Conservation (phyloP, 2,797 vertebrate genomes). For the Enteromius trimaculatus region DNA sequence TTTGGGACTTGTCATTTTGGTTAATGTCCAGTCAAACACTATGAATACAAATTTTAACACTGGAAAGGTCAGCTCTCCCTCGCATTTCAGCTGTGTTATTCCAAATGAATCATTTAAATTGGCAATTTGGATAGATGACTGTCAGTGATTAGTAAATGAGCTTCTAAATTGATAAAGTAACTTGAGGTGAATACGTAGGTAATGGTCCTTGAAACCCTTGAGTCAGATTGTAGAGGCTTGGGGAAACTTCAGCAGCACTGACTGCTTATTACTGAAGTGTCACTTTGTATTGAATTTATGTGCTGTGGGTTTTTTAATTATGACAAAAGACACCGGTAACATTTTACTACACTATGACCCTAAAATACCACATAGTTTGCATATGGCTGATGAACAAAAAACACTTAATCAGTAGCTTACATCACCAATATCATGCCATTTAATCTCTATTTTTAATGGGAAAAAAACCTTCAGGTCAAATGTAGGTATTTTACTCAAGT, state of each 20-base stretch:
- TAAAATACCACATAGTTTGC: background rate
- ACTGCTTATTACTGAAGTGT: constrained; percentile 17
- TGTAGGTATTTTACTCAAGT: background rate
- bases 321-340: background rate
- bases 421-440: background rate
- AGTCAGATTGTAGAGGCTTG: constrained; percentile 22
- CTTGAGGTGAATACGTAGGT: constrained; percentile 28
- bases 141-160: constrained; percentile 32
- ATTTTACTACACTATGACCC: background rate
- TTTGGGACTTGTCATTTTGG: background rate
- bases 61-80: constrained; percentile 44
- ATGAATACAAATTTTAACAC: constrained; percentile 25
- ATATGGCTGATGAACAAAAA: background rate
- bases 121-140: constrained; percentile 44
- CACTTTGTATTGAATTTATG: background rate
- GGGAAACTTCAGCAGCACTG: constrained; percentile 14
- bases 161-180: constrained; percentile 43
- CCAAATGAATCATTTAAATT: constrained; percentile 35
- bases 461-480: background rate
- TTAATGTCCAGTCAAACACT: constrained; percentile 20
- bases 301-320: background rate
- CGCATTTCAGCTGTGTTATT: constrained; percentile 31
- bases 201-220: constrained; percentile 28
- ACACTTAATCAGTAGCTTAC: background rate
- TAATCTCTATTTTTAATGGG: background rate